Evolutionary conservation across 30 jellyfish, hydroid and myxozoan species (phyloP).

Genomic region (Aurelia sp.): DNA sequence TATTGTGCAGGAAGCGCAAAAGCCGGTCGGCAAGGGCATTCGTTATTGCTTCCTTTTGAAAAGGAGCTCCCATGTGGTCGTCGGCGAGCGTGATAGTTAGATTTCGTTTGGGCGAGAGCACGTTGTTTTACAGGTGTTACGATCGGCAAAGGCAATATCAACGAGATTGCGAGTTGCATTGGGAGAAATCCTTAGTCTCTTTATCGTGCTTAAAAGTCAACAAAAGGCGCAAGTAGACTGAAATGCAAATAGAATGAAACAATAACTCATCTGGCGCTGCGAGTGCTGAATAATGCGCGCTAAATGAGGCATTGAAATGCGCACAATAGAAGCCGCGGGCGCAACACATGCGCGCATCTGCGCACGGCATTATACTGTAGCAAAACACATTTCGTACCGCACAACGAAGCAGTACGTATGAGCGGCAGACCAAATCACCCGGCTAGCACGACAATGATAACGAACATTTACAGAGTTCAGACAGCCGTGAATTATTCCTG

Average conservation of each 20-base stretch:
- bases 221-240: constrained; percentile 10
- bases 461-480: constrained; percentile 69
- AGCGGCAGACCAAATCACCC: constrained; percentile 40
- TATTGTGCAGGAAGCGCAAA: not conserved
- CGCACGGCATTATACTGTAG: constrained; percentile 88
- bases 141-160: constrained; percentile 37
- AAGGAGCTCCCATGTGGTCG: constrained; percentile 62
- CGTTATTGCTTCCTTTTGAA: constrained; percentile 12
- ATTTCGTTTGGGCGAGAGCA: constrained; percentile 27
- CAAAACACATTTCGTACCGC: constrained; percentile 70
- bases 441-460: constrained; percentile 65
- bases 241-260: constrained; percentile 26
- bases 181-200: constrained; percentile 2
- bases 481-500: constrained; percentile 77
- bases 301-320: constrained; percentile 67
- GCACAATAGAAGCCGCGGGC: constrained; percentile 93
- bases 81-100: constrained; percentile 7
- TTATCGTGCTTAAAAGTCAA: constrained; percentile 10
- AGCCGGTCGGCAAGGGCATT: constrained; percentile 27
- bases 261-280: constrained; percentile 41
- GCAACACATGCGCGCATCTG: constrained; percentile 91
- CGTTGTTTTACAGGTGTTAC: constrained; percentile 69
- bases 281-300: constrained; percentile 68
- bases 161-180: constrained; percentile 41
- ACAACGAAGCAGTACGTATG: constrained; percentile 57